These are phyloP conservation scores for Palaemon carinicauda DNA, from an alignment of 1,140 invertebrate species.

Conservation along the genomic window DNA sequence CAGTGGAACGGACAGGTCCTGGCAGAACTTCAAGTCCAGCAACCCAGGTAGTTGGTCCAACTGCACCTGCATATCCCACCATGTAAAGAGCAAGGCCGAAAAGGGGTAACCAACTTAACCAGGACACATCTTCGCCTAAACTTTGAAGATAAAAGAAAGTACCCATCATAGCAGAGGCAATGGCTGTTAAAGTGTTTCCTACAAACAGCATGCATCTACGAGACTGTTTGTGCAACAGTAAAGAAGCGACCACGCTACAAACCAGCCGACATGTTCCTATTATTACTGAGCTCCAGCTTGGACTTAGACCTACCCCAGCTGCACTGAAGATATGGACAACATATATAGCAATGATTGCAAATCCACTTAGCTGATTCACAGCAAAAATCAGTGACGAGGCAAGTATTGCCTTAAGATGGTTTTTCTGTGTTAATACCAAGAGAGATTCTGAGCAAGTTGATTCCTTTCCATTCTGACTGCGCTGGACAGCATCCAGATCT, in stretches of 20 bases:
- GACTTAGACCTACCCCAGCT: background rate
- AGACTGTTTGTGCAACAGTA: background rate
- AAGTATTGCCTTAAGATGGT: background rate
- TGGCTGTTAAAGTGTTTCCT: background rate
- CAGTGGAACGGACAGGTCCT: background rate
- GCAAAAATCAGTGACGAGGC: background rate
- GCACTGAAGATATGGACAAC: background rate
- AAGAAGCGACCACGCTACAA: background rate
- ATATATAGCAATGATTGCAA: background rate
- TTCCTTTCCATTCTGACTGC: background rate
- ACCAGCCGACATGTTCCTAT: background rate
- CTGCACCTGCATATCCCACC: background rate
- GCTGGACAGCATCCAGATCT: background rate
- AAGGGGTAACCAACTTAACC: background rate
- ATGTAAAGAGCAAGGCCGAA: background rate
- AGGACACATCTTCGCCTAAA: background rate
- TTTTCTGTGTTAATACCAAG: background rate
- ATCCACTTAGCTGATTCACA: background rate
- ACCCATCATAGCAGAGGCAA: background rate
- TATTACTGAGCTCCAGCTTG: background rate
- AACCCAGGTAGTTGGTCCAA: background rate
- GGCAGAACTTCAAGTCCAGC: background rate
- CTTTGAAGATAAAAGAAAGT: background rate
- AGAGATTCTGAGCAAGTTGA: background rate
- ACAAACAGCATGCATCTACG: background rate